Base-by-base conservation (phyloP, 92 coral and sea anemone species). In the Hydrozoanthus gracilis region DNA sequence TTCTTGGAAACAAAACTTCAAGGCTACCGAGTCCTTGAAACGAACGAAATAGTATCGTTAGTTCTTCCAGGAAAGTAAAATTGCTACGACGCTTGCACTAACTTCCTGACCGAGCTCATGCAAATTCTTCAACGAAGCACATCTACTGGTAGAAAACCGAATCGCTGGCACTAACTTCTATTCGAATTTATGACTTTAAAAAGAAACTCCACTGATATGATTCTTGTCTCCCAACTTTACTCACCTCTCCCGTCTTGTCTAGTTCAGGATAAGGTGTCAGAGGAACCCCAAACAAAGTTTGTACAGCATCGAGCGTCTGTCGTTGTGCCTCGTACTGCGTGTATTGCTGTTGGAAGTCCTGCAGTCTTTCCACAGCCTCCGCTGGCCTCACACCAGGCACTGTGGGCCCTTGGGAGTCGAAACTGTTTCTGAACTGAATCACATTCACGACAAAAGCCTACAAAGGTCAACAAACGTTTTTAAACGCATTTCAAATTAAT, bases 361-460 rank as follows among this genome's bases (percentile, higher is more conserved):
- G 99, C 11, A 96, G 92, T 58, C 99, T 86, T 9, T 90, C 83
- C 5, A 96, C 99, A 52, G 99, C 99, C 55, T 96, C 99, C 2
- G 99, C 96, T 51, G 99, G 99, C 20, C 94, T 88, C 4, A 96
- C 99, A 4, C 99, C 96, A 12, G 98, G 95, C 3, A 96, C 96
- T 46, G 98, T 98, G 8, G 99, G 99, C 35, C 99, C 99, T 89
- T 96, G 99, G 8, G 98, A 95, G 77, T 96, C 99, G 86, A 95
- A 96, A 83, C 99, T 96, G 91, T 96, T 96, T 76, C 99, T 96
- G 67, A 96, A 96, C 95, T 96, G 99, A 76, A 96, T 96, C 52
- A 96, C 99, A 56, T 96, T 94, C 45, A 96, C 99, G 20, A 96
- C 99, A 92, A 96, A 96, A 6, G 95, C 97, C 99, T 96, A 75